These are phyloP conservation scores for Rynchops niger DNA, from an alignment of 2,113 vertebrate species.

Conservation along the genomic window DNA sequence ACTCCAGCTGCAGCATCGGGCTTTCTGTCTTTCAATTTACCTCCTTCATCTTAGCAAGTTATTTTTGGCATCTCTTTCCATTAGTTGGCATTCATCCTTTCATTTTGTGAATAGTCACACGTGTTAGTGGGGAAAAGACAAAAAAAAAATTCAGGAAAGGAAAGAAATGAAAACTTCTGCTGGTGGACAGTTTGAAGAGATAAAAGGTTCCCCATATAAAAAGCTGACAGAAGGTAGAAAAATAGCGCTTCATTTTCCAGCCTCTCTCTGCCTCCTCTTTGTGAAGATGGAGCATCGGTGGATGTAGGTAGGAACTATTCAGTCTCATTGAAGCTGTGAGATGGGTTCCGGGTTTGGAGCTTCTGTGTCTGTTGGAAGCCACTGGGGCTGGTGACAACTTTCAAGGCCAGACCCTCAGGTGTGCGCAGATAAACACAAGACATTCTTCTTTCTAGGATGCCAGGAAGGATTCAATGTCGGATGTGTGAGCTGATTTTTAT, in stretches of 20 bases:
- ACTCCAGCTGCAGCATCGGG: background rate
- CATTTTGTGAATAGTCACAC: background rate
- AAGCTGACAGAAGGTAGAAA: background rate
- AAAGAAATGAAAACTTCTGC: background rate
- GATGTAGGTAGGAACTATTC: background rate
- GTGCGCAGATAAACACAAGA: background rate
- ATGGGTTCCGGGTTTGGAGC: background rate
- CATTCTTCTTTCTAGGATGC: background rate
- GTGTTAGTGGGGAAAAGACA: background rate
- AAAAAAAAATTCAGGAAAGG: background rate
- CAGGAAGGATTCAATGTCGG: background rate
- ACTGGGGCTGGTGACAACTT: background rate
- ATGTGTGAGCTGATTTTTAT: background rate
- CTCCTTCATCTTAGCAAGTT: background rate
- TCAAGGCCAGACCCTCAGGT: background rate
- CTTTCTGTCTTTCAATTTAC: background rate
- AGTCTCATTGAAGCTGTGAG: background rate
- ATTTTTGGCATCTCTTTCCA: background rate
- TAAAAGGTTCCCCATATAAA: background rate
- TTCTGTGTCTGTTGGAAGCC: background rate
- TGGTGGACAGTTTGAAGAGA: background rate
- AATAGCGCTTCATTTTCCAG: background rate
- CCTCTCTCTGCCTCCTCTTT: background rate
- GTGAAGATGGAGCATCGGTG: background rate
- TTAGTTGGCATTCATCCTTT: background rate